Base-by-base conservation (phyloP, 2,113 vertebrate genomes). In the Mystacornis crossleyi region DNA sequence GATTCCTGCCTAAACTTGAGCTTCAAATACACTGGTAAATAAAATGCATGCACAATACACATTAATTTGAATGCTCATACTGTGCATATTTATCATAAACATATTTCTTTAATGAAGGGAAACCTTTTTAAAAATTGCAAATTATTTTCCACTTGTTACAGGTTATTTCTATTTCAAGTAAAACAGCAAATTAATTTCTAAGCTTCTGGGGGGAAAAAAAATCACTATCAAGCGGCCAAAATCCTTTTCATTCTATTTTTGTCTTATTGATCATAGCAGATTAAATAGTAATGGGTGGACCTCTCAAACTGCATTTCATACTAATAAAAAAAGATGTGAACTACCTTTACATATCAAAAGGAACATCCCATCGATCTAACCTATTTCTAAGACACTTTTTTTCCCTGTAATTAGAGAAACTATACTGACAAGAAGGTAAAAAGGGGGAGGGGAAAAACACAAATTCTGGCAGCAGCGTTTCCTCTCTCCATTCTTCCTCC, bases 401-500 rank as follows among this genome's bases (percentile, higher is more conserved):
- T 15, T 7, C 18, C 47, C 28, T 51, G 8, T 73, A 87, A 80
- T 86, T 82, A 82, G 55, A 71, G n/a, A 82, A 86, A 64, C 23
- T 66, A 16, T 93, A 75, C 91, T 83, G 40, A 96, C 45, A 93
- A 70, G 69, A 96, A 97, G 81, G 87, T 94, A 93, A 77, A 50
- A 89, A 82, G 24, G 21, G 4, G 70, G 67, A 64, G 24, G 33
- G 25, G 12, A 24, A 47, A 66, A 79, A 20, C 42, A 50, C 25
- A 42, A 57, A 95, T 69, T 84, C 82, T 96, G 94, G 74, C 72
- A 96, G 51, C 77, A 96, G 50, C 87, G 64, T 89, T 66, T 81
- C 72, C 55, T 77, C 79, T 90, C 91, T 91, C 65, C 72, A 92
- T 96, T 97, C 75, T 95, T 94, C 50, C 81, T 96, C 65, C 77